phyloP scores from a whole-genome alignment of 2,797 vertebrate genomes.

The Taenioides sp. region DNA sequence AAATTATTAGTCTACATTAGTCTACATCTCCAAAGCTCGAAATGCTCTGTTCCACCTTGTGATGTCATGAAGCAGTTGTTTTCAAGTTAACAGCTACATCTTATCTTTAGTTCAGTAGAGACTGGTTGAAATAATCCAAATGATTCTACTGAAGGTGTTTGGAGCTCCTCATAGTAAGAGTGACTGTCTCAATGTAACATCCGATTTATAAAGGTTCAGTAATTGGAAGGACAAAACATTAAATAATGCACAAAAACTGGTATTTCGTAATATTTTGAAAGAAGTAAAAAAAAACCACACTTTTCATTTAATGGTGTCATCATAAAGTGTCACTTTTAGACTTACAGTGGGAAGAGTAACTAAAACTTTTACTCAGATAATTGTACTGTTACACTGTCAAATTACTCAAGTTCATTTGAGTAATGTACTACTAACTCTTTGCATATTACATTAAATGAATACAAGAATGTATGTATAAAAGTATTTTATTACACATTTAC shows the following conservation, averaged over 20 bases:
- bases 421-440: background rate
- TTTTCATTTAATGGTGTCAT: background rate
- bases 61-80: no score
- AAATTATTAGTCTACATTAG: no score
- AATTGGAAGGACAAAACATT: background rate
- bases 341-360: no score
- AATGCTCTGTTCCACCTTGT: no score
- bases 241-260: no score
- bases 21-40: no score
- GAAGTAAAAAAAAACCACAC: no score
- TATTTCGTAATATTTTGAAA: no score
- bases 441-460: background rate
- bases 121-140: no score
- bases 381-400: background rate
- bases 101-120: no score
- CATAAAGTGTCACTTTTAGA: background rate
- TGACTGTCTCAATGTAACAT: background rate
- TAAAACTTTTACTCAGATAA: background rate
- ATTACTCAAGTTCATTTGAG: background rate
- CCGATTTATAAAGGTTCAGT: background rate
- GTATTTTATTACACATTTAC: background rate
- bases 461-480: background rate
- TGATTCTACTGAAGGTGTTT: no score
- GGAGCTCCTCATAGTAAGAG: background rate
- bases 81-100: no score